Evolutionary conservation across 2,888 invertebrate species (phyloP).

Genomic region (Merodon equestris): DNA sequence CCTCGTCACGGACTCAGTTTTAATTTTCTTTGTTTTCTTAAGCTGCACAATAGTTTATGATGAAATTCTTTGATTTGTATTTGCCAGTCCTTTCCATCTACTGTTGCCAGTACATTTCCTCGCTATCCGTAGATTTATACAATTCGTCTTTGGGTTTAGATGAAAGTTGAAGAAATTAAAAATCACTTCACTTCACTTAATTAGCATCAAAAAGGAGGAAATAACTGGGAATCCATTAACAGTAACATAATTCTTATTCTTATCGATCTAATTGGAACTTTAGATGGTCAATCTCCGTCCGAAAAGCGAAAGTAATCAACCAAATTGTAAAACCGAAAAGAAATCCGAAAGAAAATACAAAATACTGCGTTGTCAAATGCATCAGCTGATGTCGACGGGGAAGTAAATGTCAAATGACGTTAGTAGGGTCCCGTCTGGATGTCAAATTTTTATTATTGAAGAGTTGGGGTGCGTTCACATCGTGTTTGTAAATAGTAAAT

Average conservation of each 20-base stretch:
- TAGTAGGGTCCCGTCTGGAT: slow-evolving; percentile 19
- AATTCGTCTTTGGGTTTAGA: not conserved
- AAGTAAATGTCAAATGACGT: slow-evolving; percentile 18
- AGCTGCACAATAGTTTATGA: slow-evolving; percentile 3
- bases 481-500: too few species aligned
- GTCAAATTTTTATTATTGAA: not conserved
- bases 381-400: slow-evolving; percentile 26
- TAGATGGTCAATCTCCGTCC: slow-evolving; percentile 19
- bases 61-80: not conserved
- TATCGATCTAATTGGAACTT: slow-evolving; percentile 5
- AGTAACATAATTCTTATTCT: not conserved
- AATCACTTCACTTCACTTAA: too few species aligned
- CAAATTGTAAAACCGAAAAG: slow-evolving; percentile 34
- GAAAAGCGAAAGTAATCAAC: slow-evolving; percentile 1
- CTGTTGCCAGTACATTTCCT: slow-evolving; percentile 1
- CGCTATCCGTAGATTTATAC: not conserved
- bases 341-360: slow-evolving; percentile 29
- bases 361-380: slow-evolving; percentile 52
- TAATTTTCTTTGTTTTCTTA: slow-evolving; percentile 1
- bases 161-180: not conserved
- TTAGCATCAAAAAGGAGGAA: too few species aligned
- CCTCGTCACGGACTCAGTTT: slow-evolving; percentile 18
- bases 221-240: too few species aligned
- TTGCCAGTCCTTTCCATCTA: slow-evolving; percentile 41
- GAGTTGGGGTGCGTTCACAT: not conserved